These are phyloP conservation scores for Carlito syrichta DNA, from an alignment of 2,113 vertebrate genomes.

Conservation along the genomic window DNA sequence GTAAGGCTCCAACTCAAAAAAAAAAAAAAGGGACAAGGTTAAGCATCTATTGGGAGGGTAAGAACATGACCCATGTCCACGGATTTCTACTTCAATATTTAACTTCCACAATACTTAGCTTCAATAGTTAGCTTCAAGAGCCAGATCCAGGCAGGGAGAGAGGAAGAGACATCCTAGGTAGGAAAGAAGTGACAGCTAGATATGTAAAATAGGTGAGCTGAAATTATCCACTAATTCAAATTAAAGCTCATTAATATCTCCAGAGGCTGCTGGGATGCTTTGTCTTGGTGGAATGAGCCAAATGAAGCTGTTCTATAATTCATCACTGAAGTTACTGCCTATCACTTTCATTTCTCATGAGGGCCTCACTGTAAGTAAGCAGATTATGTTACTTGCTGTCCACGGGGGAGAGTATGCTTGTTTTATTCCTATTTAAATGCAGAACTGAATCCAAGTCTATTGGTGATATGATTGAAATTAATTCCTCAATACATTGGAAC, in stretches of 20 bases:
- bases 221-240: slow-evolving; percentile 57
- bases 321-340: slow-evolving; percentile 22
- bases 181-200: not conserved
- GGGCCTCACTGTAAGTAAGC: not conserved
- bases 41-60: not conserved
- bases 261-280: not conserved
- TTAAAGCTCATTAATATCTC: slow-evolving; percentile 63
- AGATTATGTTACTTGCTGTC: slow-evolving; percentile 1
- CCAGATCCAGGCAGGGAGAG: not conserved
- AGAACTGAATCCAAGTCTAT: slow-evolving; percentile 5
- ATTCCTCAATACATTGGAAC: slow-evolving; percentile 5
- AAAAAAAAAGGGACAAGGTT: not conserved
- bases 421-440: slow-evolving; percentile 39
- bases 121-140: slow-evolving; percentile 8
- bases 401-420: not conserved
- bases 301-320: slow-evolving; percentile 53
- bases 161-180: not conserved
- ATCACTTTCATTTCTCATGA: slow-evolving; percentile 17
- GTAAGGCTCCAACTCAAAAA: too few species aligned
- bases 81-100: not conserved
- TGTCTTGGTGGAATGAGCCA: not conserved
- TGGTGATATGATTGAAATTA: not conserved
- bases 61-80: not conserved
- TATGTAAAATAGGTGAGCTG: slow-evolving; percentile 42
- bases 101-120: not conserved